These are phyloP conservation scores for Agonopterix alstromeriana DNA, from an alignment of 2,888 invertebrate species.

Conservation along the genomic window DNA sequence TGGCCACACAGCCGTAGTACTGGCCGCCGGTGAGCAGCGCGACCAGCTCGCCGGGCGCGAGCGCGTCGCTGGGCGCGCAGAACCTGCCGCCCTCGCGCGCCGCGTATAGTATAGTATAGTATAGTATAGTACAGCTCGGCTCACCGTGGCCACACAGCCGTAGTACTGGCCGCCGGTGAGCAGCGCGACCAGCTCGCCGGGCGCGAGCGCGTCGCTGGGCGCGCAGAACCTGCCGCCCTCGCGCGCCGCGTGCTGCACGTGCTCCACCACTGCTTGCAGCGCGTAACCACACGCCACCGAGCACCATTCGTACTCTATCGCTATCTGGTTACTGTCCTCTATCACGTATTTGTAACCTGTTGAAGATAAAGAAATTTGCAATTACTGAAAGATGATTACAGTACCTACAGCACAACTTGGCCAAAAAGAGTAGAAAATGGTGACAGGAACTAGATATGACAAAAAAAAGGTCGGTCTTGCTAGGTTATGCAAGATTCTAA, in stretches of 20 bases:
- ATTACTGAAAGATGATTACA: background rate
- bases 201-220: constrained; percentile 78
- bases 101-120: no score
- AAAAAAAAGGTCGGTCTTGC: no score
- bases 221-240: constrained; percentile 34
- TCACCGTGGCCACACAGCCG: constrained; percentile 86
- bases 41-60: constrained; percentile 80
- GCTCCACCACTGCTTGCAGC: constrained; percentile 77
- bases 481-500: no score
- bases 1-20: no score
- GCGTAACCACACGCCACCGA: constrained; percentile 79
- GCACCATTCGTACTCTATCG: constrained; percentile 85
- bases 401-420: background rate
- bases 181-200: constrained; percentile 81
- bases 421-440: background rate
- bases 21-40: constrained; percentile 83
- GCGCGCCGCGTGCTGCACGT: constrained; percentile 32
- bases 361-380: background rate
- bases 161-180: constrained; percentile 88
- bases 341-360: constrained; percentile 61
- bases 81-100: constrained; percentile 27
- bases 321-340: constrained; percentile 77
- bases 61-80: constrained; percentile 69
- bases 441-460: background rate
- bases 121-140: constrained; percentile 14